Conservation (phyloP, 1,140 invertebrate genomes). For the Aradophagus sp. region DNA sequence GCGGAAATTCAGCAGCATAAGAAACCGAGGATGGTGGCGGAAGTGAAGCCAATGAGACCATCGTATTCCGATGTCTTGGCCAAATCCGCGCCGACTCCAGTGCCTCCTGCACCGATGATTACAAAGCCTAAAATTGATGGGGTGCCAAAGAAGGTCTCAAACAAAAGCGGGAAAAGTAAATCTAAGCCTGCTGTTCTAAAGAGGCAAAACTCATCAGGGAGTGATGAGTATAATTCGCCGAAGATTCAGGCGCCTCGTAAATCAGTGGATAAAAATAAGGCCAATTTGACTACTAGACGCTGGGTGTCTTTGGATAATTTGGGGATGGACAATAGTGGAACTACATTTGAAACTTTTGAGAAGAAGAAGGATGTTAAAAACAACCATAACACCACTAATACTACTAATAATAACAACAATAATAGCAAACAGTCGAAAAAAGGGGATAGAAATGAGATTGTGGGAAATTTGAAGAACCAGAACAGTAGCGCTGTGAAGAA, state of each 20-base stretch:
- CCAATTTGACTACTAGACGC: conserved; percentile 64
- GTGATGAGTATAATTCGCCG: conserved; percentile 74
- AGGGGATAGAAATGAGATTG: conserved; percentile 50
- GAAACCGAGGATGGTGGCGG: conserved; percentile 85
- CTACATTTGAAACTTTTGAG: conserved; percentile 69
- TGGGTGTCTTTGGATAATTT: conserved; percentile 72
- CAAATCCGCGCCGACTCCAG: conserved; percentile 77
- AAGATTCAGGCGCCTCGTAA: conserved; percentile 68
- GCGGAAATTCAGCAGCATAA: conserved; percentile 65
- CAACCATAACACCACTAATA: too few relatives aligned
- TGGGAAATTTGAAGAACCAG: conserved; percentile 67
- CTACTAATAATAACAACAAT: too few relatives aligned
- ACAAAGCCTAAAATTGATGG: conserved; percentile 67
- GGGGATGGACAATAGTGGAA: conserved; percentile 60
- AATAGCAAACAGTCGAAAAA: too few relatives aligned
- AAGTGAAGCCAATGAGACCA: conserved; percentile 89
- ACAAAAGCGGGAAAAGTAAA: conserved; percentile 68
- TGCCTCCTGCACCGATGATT: conserved; percentile 61
- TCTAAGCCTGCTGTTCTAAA: conserved; percentile 68
- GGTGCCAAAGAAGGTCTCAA: conserved; percentile 61
- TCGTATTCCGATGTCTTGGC: conserved; percentile 88
- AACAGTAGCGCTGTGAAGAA: conserved; percentile 61
- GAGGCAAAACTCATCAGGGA: conserved; percentile 75
- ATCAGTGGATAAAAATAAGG: conserved; percentile 64
- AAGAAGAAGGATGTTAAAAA: conserved; percentile 61